phyloP scores from a whole-genome alignment of 2,797 vertebrate genomes.

The Spinus pinus region DNA sequence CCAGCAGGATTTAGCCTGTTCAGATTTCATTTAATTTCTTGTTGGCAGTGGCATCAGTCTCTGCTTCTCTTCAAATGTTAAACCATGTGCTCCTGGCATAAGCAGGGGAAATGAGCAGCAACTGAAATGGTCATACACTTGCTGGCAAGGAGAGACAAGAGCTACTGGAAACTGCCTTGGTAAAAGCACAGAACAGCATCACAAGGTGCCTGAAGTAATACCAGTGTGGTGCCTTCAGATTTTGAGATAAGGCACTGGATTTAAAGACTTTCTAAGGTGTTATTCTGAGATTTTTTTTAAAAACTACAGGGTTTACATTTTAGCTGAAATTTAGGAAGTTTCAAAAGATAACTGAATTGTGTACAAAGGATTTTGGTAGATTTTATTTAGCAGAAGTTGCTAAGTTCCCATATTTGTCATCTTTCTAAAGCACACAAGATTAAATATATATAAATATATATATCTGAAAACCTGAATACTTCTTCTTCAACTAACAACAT shows the following conservation, averaged over 20 bases:
- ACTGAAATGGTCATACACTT: background rate
- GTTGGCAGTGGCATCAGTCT: background rate
- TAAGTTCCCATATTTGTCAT: background rate
- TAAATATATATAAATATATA: background rate
- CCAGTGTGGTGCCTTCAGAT: background rate
- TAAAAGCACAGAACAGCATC: background rate
- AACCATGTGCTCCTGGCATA: background rate
- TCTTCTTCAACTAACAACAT: background rate
- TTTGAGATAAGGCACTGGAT: background rate
- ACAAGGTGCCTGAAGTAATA: background rate
- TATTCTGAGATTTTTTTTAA: background rate
- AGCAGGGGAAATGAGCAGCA: background rate
- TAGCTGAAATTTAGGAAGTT: background rate
- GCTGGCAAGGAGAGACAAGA: background rate
- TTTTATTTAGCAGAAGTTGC: background rate
- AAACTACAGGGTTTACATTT: background rate
- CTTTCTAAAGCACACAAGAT: background rate
- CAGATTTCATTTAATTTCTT: background rate
- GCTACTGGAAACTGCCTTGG: background rate
- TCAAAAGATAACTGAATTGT: background rate
- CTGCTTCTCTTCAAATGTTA: background rate
- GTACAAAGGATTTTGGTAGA: background rate
- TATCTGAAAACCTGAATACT: background rate
- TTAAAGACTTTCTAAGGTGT: background rate
- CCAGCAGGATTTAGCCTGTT: background rate